A percentile compares a stretch with the other conserved stretches of the same genome.
These are phyloP conservation scores for Stegastes partitus DNA, from an alignment of 2,113 vertebrate species.

Conservation along the genomic window DNA sequence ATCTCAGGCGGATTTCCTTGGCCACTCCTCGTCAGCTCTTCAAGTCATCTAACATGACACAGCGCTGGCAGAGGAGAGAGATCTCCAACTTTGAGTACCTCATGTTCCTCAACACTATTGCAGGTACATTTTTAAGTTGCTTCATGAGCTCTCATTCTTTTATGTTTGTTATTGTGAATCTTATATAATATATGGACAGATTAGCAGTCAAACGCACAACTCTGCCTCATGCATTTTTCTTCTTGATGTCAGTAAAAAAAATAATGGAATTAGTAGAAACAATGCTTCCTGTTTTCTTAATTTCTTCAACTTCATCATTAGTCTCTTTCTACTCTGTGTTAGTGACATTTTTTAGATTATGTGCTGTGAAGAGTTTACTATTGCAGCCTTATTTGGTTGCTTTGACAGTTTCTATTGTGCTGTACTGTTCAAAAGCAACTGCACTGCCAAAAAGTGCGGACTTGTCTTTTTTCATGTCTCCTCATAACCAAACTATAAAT, in stretches of 20 bases:
- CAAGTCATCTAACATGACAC: constrained; percentile 99
- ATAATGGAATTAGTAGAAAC: background rate
- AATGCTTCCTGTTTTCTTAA: background rate
- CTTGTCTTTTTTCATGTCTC: background rate
- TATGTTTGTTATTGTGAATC: background rate
- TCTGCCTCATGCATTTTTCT: background rate
- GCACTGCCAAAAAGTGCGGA: constrained; percentile 1
- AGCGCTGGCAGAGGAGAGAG: constrained; percentile 98
- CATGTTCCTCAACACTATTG: constrained; percentile 99
- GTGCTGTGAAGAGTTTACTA: background rate
- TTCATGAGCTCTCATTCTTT: background rate
- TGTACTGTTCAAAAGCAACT: constrained; percentile 12
- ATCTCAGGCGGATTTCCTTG: constrained; percentile 93
- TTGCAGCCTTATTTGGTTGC: constrained; percentile 8
- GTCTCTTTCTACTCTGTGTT: background rate
- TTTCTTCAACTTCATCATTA: too few relatives aligned
- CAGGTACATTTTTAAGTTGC: constrained; percentile 83
- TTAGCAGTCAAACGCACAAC: background rate
- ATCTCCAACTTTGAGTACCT: constrained; percentile 99
- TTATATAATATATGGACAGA: background rate
- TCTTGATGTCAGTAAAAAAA: background rate
- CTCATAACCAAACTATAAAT: background rate
- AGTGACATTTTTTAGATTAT: background rate
- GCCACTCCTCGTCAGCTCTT: constrained; percentile 98
- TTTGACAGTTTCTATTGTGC: background rate